Percentiles rank a stretch among this genome's conserved stretches.
Conservation (phyloP, 2,888 invertebrate genomes). For the Diogma glabrata region DNA sequence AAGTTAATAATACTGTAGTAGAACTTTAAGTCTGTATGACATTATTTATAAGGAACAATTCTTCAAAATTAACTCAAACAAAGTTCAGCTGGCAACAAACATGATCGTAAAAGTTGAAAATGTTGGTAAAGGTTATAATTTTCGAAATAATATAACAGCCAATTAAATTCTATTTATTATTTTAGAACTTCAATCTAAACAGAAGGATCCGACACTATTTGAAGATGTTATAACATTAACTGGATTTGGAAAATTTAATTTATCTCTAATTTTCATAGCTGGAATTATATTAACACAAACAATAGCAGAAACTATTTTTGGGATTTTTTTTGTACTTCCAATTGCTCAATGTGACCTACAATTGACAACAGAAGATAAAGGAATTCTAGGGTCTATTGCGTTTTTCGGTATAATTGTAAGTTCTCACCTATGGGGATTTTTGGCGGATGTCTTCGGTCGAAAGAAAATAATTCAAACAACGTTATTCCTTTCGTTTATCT, state of each 20-base stretch:
- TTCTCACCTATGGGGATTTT: slow-evolving; percentile 44
- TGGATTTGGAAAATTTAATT: slow-evolving; percentile 43
- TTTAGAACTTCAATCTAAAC: too few relatives aligned
- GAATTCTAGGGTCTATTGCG: slow-evolving; percentile 33
- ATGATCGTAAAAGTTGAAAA: too few relatives aligned
- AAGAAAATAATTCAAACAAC: slow-evolving; percentile 38
- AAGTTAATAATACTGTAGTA: too few relatives aligned
- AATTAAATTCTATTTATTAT: too few relatives aligned
- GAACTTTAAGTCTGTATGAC: too few relatives aligned
- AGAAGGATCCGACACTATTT: neutral
- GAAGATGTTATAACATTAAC: slow-evolving; percentile 4
- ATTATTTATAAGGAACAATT: too few relatives aligned
- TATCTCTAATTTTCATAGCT: slow-evolving; percentile 36
- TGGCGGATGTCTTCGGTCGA: slow-evolving; percentile 42
- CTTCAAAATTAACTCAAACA: too few relatives aligned
- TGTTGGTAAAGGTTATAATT: too few relatives aligned
- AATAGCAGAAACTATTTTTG: slow-evolving; percentile 37
- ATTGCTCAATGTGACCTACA: slow-evolving; percentile 38
- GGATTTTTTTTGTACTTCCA: slow-evolving; percentile 41
- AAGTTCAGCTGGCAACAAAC: too few relatives aligned
- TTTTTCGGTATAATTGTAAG: slow-evolving; percentile 40
- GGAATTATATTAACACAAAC: slow-evolving; percentile 42
- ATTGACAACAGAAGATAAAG: slow-evolving; percentile 32
- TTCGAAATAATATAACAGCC: too few relatives aligned
- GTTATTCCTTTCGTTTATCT: slow-evolving; percentile 35